Percentiles rank a stretch among this genome's conserved stretches.
phyloP scores from a whole-genome alignment of 2,113 vertebrate genomes.

The Ochotona curzoniae region DNA sequence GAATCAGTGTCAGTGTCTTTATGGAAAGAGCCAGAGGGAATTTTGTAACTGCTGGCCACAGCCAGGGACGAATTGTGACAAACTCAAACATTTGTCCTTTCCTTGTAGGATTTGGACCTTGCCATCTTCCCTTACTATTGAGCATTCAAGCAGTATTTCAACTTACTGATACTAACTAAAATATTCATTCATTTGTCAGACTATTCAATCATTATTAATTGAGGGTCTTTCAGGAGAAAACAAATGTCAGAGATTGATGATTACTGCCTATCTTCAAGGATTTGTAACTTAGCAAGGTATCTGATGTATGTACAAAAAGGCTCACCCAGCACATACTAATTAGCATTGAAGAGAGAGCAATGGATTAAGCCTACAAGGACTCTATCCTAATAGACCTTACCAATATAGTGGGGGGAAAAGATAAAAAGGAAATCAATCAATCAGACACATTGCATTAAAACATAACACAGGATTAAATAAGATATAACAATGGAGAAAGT shows the following conservation, averaged over 20 bases:
- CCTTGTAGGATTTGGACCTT: neutral
- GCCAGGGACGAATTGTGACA: neutral
- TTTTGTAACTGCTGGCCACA: neutral
- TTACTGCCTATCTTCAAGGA: neutral
- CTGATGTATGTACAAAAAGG: neutral
- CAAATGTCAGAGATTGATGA: conserved; percentile 18
- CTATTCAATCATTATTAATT: conserved; percentile 36
- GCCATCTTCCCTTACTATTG: neutral
- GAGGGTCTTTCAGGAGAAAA: neutral
- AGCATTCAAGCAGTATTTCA: conserved; percentile 14
- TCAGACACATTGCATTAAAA: conserved; percentile 14
- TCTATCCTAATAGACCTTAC: conserved; percentile 6
- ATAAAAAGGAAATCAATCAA: conserved; percentile 12
- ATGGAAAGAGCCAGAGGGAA: neutral
- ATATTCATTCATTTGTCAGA: conserved; percentile 51
- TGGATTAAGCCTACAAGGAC: conserved; percentile 18
- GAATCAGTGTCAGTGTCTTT: neutral
- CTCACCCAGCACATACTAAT: neutral
- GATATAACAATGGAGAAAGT: conserved; percentile 26
- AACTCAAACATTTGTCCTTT: neutral
- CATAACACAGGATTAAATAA: conserved; percentile 24
- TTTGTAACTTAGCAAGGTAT: conserved; percentile 36
- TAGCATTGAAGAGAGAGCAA: conserved; percentile 3
- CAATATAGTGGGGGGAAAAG: neutral
- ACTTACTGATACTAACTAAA: conserved; percentile 1